These are phyloP conservation scores for Flexamia atlantica DNA, from an alignment of 2,888 invertebrate genomes.

Conservation along the genomic window DNA sequence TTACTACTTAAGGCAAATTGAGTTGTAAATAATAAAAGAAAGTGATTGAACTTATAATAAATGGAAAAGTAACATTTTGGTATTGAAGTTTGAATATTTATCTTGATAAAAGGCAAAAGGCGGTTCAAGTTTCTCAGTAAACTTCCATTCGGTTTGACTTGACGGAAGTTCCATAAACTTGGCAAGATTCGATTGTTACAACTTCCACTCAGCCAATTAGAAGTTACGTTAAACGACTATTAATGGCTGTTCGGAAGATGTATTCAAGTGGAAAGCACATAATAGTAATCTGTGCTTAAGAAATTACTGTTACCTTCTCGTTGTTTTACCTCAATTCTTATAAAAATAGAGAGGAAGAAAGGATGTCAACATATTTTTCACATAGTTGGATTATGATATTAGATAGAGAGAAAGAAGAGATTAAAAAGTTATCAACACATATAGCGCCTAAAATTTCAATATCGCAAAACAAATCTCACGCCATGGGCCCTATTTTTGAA, in stretches of 20 bases:
- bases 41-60: no score
- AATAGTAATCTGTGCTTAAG: neutral
- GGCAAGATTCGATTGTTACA: constrained; percentile 26
- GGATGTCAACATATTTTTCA: no score
- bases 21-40: no score
- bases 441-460: no score
- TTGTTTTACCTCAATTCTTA: no score
- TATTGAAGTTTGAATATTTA: constrained; percentile 9
- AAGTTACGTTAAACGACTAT: constrained; percentile 12
- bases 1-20: no score
- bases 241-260: constrained; percentile 5
- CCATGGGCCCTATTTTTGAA: no score
- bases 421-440: no score
- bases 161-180: constrained; percentile 26
- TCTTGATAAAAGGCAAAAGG: constrained; percentile 19
- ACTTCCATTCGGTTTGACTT: constrained; percentile 26
- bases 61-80: neutral
- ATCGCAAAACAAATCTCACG: no score
- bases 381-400: no score
- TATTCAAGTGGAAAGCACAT: constrained; percentile 6
- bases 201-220: constrained; percentile 26
- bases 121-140: neutral
- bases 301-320: neutral
- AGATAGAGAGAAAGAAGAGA: no score
- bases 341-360: no score